These are phyloP conservation scores for Thecophora atra DNA, from an alignment of 2,888 invertebrate genomes.

Conservation along the genomic window DNA sequence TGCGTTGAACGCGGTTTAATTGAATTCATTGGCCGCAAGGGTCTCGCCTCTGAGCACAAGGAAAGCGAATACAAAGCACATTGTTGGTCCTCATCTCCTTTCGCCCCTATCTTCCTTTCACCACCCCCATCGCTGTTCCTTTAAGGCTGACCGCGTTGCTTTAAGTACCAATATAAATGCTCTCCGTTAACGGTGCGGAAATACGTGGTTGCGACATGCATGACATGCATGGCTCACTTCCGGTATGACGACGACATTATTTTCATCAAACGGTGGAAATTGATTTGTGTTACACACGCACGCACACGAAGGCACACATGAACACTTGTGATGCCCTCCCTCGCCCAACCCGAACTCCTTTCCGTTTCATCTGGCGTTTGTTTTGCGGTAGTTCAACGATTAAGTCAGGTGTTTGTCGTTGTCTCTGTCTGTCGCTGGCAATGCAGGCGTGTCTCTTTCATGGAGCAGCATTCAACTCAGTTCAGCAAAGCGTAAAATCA, in stretches of 20 bases:
- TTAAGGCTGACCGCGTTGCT: neutral
- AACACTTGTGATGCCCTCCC: neutral
- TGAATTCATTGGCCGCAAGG: slow-evolving; percentile 5
- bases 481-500: too few relatives aligned
- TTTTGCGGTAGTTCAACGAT: neutral
- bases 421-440: too few relatives aligned
- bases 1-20: neutral
- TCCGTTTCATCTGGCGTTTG: too few relatives aligned
- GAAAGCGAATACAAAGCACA: neutral
- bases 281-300: slow-evolving; percentile 4
- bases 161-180: neutral
- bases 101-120: neutral
- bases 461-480: too few relatives aligned
- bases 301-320: neutral
- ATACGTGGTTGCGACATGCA: neutral
- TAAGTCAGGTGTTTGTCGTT: too few relatives aligned
- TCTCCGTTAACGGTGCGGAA: neutral
- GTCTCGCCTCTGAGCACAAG: neutral
- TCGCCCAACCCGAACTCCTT: too few relatives aligned
- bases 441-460: too few relatives aligned
- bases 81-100: neutral
- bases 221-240: neutral
- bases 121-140: neutral
- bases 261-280: slow-evolving; percentile 15
- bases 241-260: neutral